phyloP scores from a whole-genome alignment of 92 coral and sea anemone species.

The Siderastrea siderea region DNA sequence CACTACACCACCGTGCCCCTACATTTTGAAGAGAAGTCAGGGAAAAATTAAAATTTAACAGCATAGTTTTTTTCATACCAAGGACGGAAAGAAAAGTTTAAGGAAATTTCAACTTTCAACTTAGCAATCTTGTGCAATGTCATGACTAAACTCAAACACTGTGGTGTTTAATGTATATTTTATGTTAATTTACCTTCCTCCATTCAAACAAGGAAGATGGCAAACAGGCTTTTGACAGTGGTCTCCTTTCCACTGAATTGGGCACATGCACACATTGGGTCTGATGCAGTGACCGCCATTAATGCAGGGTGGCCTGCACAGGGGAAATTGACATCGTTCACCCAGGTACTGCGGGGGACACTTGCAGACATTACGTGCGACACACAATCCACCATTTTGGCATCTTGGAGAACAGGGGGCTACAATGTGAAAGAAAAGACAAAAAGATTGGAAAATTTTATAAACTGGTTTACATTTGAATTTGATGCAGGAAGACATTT shows the following conservation, averaged over 20 bases:
- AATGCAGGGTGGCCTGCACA: constrained; percentile 83
- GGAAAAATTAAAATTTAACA: too few relatives aligned
- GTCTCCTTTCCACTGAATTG: constrained; percentile 79
- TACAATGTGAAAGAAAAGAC: background rate
- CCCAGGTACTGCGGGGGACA: constrained; percentile 87
- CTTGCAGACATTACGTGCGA: constrained; percentile 67
- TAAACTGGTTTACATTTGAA: too few relatives aligned
- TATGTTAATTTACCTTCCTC: constrained; percentile 42
- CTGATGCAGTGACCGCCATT: constrained; percentile 89
- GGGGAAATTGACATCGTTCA: constrained; percentile 79
- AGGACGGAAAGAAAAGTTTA: too few relatives aligned
- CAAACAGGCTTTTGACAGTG: constrained; percentile 82
- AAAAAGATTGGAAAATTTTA: background rate
- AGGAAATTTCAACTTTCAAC: too few relatives aligned
- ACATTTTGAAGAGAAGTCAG: too few relatives aligned
- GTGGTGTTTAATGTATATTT: too few relatives aligned
- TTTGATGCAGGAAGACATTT: too few relatives aligned
- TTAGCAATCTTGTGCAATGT: too few relatives aligned
- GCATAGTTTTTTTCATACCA: too few relatives aligned
- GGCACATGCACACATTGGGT: constrained; percentile 91
- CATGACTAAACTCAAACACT: too few relatives aligned
- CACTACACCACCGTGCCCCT: too few relatives aligned
- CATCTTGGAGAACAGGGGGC: constrained; percentile 86
- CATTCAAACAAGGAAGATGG: constrained; percentile 80
- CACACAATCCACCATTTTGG: constrained; percentile 89